These are phyloP conservation scores for Larimichthys crocea DNA, from an alignment of 2,113 vertebrate genomes.

Conservation along the genomic window DNA sequence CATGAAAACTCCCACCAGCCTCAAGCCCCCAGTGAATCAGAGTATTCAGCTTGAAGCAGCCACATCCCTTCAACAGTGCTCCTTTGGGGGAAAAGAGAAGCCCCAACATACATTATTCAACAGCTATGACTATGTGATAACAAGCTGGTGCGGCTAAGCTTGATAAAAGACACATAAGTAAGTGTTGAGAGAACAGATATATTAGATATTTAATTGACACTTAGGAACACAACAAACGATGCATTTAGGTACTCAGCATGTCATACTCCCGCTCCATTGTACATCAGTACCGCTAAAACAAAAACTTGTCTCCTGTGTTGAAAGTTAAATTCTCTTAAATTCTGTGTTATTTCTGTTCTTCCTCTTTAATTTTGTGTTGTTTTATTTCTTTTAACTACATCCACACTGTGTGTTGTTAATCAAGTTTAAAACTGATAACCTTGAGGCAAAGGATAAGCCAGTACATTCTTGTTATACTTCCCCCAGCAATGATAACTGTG, in stretches of 20 bases:
- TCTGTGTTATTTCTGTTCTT: neutral
- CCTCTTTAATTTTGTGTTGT: neutral
- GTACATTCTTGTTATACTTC: constrained; percentile 9
- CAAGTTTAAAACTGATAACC: constrained; percentile 9
- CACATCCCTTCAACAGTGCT: constrained; percentile 32
- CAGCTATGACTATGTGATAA: constrained; percentile 42
- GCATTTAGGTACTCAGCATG: neutral
- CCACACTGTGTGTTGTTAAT: neutral
- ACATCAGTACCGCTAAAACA: constrained; percentile 7
- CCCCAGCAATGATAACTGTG: constrained; percentile 3
- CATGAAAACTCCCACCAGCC: constrained; percentile 38
- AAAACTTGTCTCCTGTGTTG: neutral
- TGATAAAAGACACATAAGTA: constrained; percentile 31
- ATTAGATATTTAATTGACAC: constrained; percentile 24
- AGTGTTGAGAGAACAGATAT: constrained; percentile 4
- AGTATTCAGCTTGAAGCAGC: constrained; percentile 49
- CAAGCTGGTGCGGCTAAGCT: constrained; percentile 23
- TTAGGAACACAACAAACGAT: constrained; percentile 16
- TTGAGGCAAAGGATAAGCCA: constrained; percentile 21
- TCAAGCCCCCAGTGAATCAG: constrained; percentile 37
- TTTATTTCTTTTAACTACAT: constrained; percentile 1
- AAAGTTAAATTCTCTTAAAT: neutral
- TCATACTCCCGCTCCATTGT: neutral
- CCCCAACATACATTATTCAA: constrained; percentile 50
- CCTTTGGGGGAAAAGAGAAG: constrained; percentile 15